Percentiles rank a stretch among this genome's conserved stretches.
Evolutionary conservation across 2,888 invertebrate genomes (phyloP).

Genomic region (Ephialtes manifestator): DNA sequence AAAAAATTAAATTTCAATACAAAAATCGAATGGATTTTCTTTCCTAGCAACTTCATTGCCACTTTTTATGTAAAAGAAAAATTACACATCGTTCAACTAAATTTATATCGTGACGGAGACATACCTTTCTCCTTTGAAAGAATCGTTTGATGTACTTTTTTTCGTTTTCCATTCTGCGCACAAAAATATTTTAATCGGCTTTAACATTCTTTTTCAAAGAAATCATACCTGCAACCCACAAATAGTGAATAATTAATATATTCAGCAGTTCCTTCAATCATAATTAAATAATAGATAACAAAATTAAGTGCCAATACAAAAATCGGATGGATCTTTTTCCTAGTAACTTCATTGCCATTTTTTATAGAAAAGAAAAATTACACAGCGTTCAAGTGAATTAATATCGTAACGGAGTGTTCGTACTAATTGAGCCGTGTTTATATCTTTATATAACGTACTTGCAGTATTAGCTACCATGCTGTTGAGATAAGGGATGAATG

Average conservation of each 20-base stretch:
- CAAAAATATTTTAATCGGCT: conserved; percentile 38
- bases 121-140: background rate
- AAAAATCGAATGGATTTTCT: background rate
- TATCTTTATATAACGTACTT: conserved; percentile 13
- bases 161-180: background rate
- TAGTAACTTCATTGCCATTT: background rate
- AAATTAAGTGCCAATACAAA: background rate
- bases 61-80: background rate
- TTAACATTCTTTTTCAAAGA: conserved; percentile 22
- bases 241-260: conserved; percentile 5
- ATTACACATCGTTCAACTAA: background rate
- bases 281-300: background rate
- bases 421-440: conserved; percentile 56
- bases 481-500: conserved; percentile 45
- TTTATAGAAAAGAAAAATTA: background rate
- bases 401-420: background rate
- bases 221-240: background rate
- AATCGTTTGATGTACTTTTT: conserved; percentile 29
- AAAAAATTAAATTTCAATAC: too few species aligned
- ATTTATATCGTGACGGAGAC: background rate
- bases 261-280: background rate
- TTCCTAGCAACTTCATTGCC: background rate
- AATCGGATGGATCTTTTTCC: background rate
- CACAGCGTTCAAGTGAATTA: too few species aligned
- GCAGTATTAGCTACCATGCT: conserved; percentile 35